Evolutionary conservation across 2,797 vertebrate genomes (phyloP), one percentile per base, ranked within the genome.

Genomic region (Melopsittacus undulatus): DNA sequence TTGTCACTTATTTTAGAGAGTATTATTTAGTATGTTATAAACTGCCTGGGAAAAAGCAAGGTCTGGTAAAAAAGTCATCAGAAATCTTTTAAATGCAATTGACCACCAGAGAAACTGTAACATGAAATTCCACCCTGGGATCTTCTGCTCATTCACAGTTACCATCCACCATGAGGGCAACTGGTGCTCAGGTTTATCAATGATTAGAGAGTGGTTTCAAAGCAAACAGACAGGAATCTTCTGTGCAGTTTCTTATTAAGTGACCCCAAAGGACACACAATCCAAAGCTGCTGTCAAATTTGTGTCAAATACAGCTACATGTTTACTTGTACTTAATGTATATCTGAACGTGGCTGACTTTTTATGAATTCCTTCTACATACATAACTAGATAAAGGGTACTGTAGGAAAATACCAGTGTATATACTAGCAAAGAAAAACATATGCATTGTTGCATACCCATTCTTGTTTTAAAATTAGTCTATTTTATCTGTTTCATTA

Each of bases 401-500:
- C 21, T 13, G 15, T 4, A 74, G 49, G 14, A 66, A 76, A 91
- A 56, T 14, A 74, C 17, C 11, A 48, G 21, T 18, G 27, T 42
- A 5, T 76, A 40, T 17, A 40, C 68, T 30, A 40, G 40, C 56
- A 92, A 92, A 82, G 34, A 63, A 70, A 92, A 95, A 49, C 56
- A 84, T 76, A 66, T 13, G 77, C 2, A 1, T 38, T 75, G 54
- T 52, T 87, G 21, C 27, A 76, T 74, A 61, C 0, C 7, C 29
- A 29, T 64, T 73, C 27, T 85, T 92, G 52, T 73, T 93, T 88
- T 87, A 85, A 92, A 94, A 87, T 84, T n/a, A 78, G 51, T 76
- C 32, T 5, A n/a, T 93, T 95, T 94, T 86, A 76, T 95, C 91
- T 29, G 69, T 93, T 93, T 93, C 57, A 89, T 80, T 95, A 70